Conservation (phyloP, 1,140 invertebrate species). For the Drosophila sulfurigaster region DNA sequence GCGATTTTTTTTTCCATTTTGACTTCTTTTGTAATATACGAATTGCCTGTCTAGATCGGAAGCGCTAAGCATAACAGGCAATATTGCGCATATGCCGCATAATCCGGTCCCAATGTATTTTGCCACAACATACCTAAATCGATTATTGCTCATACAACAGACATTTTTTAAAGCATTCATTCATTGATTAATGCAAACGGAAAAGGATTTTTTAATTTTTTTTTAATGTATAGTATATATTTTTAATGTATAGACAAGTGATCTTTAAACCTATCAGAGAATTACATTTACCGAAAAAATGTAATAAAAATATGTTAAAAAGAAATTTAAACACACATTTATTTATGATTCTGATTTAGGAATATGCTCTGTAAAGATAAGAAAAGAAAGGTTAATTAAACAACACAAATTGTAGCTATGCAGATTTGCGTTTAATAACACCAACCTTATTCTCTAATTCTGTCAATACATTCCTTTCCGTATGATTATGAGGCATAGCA, state of each 20-base stretch:
- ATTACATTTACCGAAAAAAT: no score
- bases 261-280: no score
- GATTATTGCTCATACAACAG: constrained; percentile 60
- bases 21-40: constrained; percentile 39
- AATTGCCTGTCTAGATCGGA: constrained; percentile 5
- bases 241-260: no score
- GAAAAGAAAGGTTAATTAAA: background rate
- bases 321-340: no score
- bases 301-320: no score
- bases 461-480: background rate
- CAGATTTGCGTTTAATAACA: background rate
- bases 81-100: constrained; percentile 55
- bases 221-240: no score
- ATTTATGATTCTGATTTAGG: no score
- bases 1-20: constrained; percentile 22
- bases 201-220: no score
- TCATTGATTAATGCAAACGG: background rate
- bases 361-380: background rate
- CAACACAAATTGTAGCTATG: background rate
- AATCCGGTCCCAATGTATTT: constrained; percentile 45
- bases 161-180: constrained; percentile 36
- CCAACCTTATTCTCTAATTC: background rate
- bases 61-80: constrained; percentile 35
- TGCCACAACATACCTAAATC: constrained; percentile 19
- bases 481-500: background rate